Evolutionary conservation across 2,888 invertebrate genomes (phyloP).

Genomic region (Tromatobia lineatoria): DNA sequence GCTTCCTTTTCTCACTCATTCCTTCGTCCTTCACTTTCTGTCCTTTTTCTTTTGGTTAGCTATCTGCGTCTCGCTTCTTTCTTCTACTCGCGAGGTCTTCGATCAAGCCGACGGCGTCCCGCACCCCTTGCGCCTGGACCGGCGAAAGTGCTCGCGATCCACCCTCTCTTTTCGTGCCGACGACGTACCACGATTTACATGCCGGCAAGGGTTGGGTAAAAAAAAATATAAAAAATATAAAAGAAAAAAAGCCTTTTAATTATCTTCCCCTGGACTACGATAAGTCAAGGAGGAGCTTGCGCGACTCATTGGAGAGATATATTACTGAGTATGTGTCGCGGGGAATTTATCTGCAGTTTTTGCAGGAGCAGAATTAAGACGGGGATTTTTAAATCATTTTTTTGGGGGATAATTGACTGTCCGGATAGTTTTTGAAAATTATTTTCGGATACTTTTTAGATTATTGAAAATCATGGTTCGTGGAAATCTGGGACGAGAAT

Average conservation of each 20-base stretch:
- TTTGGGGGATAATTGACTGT: background rate
- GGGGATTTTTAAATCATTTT: background rate
- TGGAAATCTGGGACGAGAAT: no score
- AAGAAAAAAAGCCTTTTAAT: conserved; percentile 69
- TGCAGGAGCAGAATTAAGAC: background rate
- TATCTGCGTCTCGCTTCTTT: conserved; percentile 38
- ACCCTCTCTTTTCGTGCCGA: conserved; percentile 41
- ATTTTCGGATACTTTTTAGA: no score
- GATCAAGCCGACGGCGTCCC: conserved; percentile 64
- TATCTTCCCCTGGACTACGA: conserved; percentile 66
- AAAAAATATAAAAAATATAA: conserved; percentile 5
- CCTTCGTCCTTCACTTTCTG: conserved; percentile 56
- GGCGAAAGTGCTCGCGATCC: conserved; percentile 55
- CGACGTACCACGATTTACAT: conserved; percentile 67
- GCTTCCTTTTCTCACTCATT: conserved; percentile 54
- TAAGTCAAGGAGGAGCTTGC: conserved; percentile 67
- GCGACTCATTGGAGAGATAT: conserved; percentile 31
- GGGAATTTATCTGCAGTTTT: background rate
- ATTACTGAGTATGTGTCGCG: conserved; percentile 27
- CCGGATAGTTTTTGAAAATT: no score
- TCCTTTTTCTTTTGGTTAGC: conserved; percentile 1
- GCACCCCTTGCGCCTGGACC: conserved; percentile 47
- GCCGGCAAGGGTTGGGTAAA: conserved; percentile 53
- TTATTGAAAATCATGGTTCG: no score
- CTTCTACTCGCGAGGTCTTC: conserved; percentile 59